Conservation (phyloP, 2,888 invertebrate genomes). For the Erebia aethiops region DNA sequence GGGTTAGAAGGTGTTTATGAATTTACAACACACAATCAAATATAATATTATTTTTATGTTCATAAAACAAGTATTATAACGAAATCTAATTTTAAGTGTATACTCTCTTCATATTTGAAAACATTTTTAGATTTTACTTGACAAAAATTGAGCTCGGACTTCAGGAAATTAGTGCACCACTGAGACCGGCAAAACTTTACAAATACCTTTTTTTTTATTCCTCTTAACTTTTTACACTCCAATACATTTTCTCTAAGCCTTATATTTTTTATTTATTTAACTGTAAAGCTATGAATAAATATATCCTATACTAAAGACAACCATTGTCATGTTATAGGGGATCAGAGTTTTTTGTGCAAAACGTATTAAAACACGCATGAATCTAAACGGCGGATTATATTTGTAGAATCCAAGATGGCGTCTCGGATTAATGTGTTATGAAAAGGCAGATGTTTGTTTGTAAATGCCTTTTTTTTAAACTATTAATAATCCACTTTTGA, state of each 20-base stretch:
- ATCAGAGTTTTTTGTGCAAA: slow-evolving; percentile 30
- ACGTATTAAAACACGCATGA: slow-evolving; percentile 42
- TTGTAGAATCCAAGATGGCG: slow-evolving; percentile 42
- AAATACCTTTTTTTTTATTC: not conserved
- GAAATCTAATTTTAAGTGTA: too few species aligned
- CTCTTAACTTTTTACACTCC: not conserved
- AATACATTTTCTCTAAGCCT: not conserved
- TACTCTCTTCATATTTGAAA: not conserved
- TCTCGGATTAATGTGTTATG: slow-evolving; percentile 45
- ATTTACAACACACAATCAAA: too few species aligned
- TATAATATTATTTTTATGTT: too few species aligned
- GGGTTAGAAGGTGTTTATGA: not conserved
- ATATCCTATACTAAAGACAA: slow-evolving; percentile 10
- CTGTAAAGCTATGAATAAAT: slow-evolving; percentile 25
- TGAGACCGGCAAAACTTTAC: not conserved
- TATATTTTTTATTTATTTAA: slow-evolving; percentile 14
- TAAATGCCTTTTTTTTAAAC: slow-evolving; percentile 16
- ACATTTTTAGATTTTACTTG: not conserved
- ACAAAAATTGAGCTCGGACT: not conserved
- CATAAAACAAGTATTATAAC: too few species aligned
- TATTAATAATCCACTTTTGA: slow-evolving; percentile 13
- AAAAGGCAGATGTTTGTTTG: slow-evolving; percentile 48
- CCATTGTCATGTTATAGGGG: slow-evolving; percentile 17
- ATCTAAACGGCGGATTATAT: slow-evolving; percentile 47
- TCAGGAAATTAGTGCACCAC: not conserved